A percentile compares a stretch with the other conserved stretches of the same genome.
phyloP scores from a whole-genome alignment of 2,888 invertebrate species.

The Lottia scabra region DNA sequence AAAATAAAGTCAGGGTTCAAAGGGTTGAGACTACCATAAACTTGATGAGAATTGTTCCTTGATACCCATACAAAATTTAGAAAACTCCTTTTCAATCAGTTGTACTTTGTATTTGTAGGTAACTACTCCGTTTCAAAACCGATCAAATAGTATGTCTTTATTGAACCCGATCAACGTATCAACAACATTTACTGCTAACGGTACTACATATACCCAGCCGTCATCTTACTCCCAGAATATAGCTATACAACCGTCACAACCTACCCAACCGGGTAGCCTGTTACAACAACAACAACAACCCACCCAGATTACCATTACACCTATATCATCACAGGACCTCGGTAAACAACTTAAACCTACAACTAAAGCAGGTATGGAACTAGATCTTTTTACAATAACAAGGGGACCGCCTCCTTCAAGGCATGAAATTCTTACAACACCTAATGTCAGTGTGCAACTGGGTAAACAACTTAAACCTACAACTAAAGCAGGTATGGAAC shows the following conservation, averaged over 20 bases:
- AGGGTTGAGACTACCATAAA: too few relatives aligned
- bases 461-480: too few relatives aligned
- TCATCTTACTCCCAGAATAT: not conserved
- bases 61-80: too few relatives aligned
- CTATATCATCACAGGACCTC: slow-evolving; percentile 23
- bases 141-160: slow-evolving; percentile 43
- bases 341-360: slow-evolving; percentile 46
- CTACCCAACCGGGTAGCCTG: not conserved
- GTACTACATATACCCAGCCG: slow-evolving; percentile 25
- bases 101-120: slow-evolving; percentile 19
- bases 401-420: too few relatives aligned
- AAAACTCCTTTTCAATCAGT: too few relatives aligned
- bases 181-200: slow-evolving; percentile 38
- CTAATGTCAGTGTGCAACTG: too few relatives aligned
- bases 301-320: slow-evolving; percentile 20
- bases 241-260: not conserved
- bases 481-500: too few relatives aligned
- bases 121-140: slow-evolving; percentile 22
- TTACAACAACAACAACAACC: slow-evolving; percentile 7
- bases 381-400: too few relatives aligned
- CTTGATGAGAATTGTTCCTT: too few relatives aligned
- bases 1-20: too few relatives aligned
- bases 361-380: slow-evolving; percentile 52
- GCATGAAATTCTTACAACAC: too few relatives aligned
- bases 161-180: slow-evolving; percentile 43